Evolutionary conservation across 2,797 vertebrate species (phyloP), one percentile per base, ranked within the genome.

Genomic region (Margarornis squamiger): DNA sequence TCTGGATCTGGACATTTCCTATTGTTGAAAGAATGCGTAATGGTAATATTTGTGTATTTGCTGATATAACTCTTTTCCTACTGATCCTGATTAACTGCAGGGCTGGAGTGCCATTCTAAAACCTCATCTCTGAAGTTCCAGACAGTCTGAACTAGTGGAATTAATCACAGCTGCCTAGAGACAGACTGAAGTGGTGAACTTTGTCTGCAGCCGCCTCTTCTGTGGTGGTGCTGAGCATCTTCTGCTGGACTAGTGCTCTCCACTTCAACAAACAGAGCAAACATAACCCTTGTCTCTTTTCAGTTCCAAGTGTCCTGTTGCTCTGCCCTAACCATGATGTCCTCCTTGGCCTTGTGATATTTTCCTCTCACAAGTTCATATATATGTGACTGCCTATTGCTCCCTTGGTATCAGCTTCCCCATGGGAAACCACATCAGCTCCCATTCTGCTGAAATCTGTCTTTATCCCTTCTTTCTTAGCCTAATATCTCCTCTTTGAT

Each of bases 91-190:
- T 76, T 58, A 81, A 55, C 52, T 79, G 59, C 87, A 92, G 92
- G 82, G 58, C 58, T 84, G 83, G 90, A 81, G n/a, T 59, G 54
- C 26, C 76, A 20, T 67, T 91, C 52, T 81, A 75, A 78, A 92
- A 48, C 62, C 43, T 87, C 68, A 46, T 51, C 82, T 88, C 51
- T 62, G 75, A 62, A 83, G 65, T 78, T 75, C 70, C 76, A 90
- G 78, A 62, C 77, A 77, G 38, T 92, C 78, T 95, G 89, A 74
- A 85, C 39, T 86, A 75, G 24, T 88, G 72, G 68, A 80, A 75
- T 91, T 94, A 72, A 83, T 87, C 62, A 46, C 84, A 86, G 41
- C 80, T 75, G 76, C 67, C 46, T 67, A 39, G 55, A 62, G 71
- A 41, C 65, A 93, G 68, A 22, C 82, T 59, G 48, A 82, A 85